Percentiles rank a stretch among this genome's conserved stretches.
Evolutionary conservation across 2,797 vertebrate genomes (phyloP).

Genomic region (Dromococcyx pavoninus): DNA sequence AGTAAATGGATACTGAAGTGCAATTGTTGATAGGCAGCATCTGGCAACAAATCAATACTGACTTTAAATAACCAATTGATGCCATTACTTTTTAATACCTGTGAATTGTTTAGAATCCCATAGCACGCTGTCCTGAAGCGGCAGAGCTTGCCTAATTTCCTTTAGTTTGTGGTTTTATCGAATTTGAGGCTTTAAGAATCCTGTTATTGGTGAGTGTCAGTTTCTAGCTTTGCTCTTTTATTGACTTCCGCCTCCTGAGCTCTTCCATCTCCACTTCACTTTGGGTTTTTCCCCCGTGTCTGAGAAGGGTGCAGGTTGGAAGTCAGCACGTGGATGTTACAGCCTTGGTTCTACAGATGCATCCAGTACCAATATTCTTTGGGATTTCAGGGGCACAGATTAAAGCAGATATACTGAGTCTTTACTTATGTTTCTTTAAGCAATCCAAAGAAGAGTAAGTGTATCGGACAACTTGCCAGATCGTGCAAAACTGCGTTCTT

Average conservation of each 20-base stretch:
- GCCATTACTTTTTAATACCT: constrained; percentile 40
- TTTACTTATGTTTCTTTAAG: not conserved
- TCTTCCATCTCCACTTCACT: not conserved
- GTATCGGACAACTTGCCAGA: not conserved
- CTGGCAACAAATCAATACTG: constrained; percentile 58
- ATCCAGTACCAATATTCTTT: not conserved
- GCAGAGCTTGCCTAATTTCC: constrained; percentile 24
- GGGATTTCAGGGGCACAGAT: not conserved
- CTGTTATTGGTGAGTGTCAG: constrained; percentile 7
- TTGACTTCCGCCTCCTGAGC: not conserved
- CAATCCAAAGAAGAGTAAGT: not conserved
- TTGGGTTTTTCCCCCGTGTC: not conserved
- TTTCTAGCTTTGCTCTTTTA: constrained; percentile 29
- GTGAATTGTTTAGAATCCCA: constrained; percentile 33
- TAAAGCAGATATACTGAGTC: not conserved
- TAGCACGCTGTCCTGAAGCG: not conserved
- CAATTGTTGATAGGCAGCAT: constrained; percentile 48
- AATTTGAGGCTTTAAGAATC: constrained; percentile 52
- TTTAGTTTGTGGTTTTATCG: constrained; percentile 38
- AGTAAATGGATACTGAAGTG: constrained; percentile 47
- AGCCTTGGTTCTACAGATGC: not conserved
- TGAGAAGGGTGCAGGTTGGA: not conserved
- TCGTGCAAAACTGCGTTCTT: not conserved
- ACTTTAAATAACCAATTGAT: constrained; percentile 42
- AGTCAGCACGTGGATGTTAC: not conserved